Evolutionary conservation across 2,888 invertebrate genomes (phyloP), one percentile per base, ranked within the genome.

Genomic region (Dynastes tityus): DNA sequence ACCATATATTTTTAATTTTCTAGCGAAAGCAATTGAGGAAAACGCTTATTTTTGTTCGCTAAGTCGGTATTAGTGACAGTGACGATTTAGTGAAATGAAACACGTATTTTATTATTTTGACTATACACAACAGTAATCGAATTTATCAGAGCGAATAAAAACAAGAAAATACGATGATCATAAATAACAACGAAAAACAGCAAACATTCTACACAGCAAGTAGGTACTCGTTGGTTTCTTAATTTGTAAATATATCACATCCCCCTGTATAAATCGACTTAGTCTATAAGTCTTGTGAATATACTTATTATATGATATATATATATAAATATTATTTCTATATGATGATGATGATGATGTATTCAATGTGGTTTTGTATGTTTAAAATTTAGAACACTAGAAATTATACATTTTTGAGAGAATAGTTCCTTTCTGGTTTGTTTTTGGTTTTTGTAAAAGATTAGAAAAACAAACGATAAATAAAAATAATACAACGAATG

Each of bases 201-300:
- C 4, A 74, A 45, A 61, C 63, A 61, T 11, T 27, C 16, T 40
- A 65, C 40, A 45, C 45, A 45, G 45, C 45, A 68, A 32, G 16
- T 67, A 70, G 55, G 49, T 64, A 75, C 75, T 58, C 65, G 71
- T 68, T 79, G 45, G 61, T 77, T 77, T 58, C 55, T 58, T 58
- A 58, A 58, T 16, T 79, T 71, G 76, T 77, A 79, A 77, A 73
- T 79, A 68, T 76, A 67, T 76, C 65, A 61, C 61, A 55, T 45
- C 45, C 45, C 55, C 22, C 55, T 58, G 55, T 74, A 55, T 74
- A 74, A 74, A 74, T 61, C 61, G 61, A 74, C 73, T 61, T 74
- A 74, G 63, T 63, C 40, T 74, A 13, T 68, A 74, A 74, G 63
- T 63, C 37, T 61, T 74, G 73, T 74, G 73, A 74, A 74, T 74